Percentiles rank a stretch among this genome's conserved stretches.
phyloP scores from a whole-genome alignment of 1,140 invertebrate species.

The Coelopa frigida region DNA sequence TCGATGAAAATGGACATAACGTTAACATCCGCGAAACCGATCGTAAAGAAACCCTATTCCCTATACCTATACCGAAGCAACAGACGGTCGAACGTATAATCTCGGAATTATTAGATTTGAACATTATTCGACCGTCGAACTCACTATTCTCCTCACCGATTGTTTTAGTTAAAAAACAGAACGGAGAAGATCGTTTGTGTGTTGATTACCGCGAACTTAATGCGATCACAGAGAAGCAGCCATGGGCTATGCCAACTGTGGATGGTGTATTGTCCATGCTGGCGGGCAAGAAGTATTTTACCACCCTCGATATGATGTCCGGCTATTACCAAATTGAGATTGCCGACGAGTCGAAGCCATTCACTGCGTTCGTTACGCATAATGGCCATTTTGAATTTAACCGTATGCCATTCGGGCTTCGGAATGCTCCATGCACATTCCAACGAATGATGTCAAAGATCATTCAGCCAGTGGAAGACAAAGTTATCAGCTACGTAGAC shows the following conservation, averaged over 20 bases:
- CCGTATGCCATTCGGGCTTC: conserved; percentile 23
- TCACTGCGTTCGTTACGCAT: conserved; percentile 43
- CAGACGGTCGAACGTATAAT: conserved; percentile 4
- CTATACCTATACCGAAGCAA: conserved; percentile 3
- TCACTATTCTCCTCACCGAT: conserved; percentile 12
- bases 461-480: neutral
- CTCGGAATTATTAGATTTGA: neutral
- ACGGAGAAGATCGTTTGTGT: conserved; percentile 38
- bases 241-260: conserved; percentile 48
- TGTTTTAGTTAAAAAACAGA: conserved; percentile 12
- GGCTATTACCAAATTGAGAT: conserved; percentile 49
- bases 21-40: neutral
- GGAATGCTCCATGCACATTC: conserved; percentile 25
- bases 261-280: conserved; percentile 43
- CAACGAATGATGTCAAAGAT: conserved; percentile 25
- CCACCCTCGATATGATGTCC: conserved; percentile 41
- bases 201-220: conserved; percentile 35
- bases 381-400: conserved; percentile 22
- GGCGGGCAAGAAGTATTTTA: conserved; percentile 39
- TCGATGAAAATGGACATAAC: neutral
- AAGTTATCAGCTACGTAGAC: conserved; percentile 8
- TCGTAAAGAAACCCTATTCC: conserved; percentile 4
- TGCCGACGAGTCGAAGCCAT: conserved; percentile 26
- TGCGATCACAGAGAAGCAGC: conserved; percentile 41
- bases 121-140: conserved; percentile 2